Evolutionary conservation across 2,888 invertebrate species (phyloP), one percentile per base, ranked within the genome.

Genomic region (Anarsia innoxiella): DNA sequence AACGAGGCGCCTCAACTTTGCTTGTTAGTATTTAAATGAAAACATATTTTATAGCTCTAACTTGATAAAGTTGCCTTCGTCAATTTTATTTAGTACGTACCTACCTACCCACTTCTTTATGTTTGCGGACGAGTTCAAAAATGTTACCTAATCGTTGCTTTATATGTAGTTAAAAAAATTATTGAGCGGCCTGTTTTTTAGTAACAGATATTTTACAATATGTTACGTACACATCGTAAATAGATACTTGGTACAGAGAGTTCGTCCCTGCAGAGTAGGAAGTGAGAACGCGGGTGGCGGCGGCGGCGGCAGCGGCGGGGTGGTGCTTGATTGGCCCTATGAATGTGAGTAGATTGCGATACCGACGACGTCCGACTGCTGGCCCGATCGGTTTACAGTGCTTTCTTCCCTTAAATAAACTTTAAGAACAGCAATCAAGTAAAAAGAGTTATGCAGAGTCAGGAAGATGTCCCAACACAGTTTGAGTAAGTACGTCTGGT

Each of bases 291-390:
- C 53, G 63, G n/a, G n/a, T n/a, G n/a, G n/a, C n/a, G n/a, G n/a
- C n/a, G n/a, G n/a, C n/a, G n/a, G n/a, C 68, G 76, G 68, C 72
- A 69, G 76, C 60, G 67, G 69, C 63, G 74, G 71, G 70, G 66
- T 66, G 76, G 68, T 75, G 73, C 77, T 83, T 84, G 83, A 84
- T 84, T 84, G 83, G 76, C 75, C 68, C 72, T 78, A 80, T 83
- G 82, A 83, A 83, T 83, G 77, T 71, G 72, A 75, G 76, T 77
- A 83, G 80, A 80, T 80, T 78, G 79, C 53, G 45, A 31, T 51
- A 54, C 54, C 63, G 55, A 45, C 49, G 51, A 45, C 56, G 46
- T 43, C 38, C 52, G 49, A 45, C 25, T 15, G 3, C 40, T 16
- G 19, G 31, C 16, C 16, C n/a, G n/a, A n/a, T n/a, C n/a, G n/a